Evolutionary conservation across 2,113 vertebrate species (phyloP), one percentile per base, ranked within the genome.

Genomic region (Eubucco bourcierii): DNA sequence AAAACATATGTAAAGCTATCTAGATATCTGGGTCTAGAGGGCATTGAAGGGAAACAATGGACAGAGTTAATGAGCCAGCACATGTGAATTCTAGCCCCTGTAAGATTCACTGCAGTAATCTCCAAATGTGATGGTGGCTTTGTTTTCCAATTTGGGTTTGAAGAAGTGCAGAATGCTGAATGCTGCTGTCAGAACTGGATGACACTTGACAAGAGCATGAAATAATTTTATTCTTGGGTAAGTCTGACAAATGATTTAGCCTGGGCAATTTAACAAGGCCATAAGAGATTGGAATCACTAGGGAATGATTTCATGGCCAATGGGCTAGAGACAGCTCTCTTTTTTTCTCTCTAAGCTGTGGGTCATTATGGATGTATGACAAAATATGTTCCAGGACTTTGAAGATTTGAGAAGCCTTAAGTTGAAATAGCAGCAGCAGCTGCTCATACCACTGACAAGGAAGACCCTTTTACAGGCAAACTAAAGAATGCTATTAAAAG

Each of bases 181-280:
- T 28, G 20, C 50, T 9, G 2, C 65, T 81, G 63, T 87, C 63
- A 76, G 80, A 86, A 66, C 39, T 68, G 80, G 70, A 72, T 68
- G 59, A 55, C 50, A 56, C 61, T 87, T 88, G 83, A 93, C 73
- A 81, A 65, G 53, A 90, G 66, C 77, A 87, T 90, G 91, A 88
- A 88, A 81, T 82, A 50, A 88, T 90, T 94, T 93, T 90, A 91
- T 92, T 94, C 77, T 80, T 71, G 73, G 28, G 28, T 88, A 86
- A 75, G 65, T 80, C 88, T 90, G 77, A 88, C 56, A 92, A 90
- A 90, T 86, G 0, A 75, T 93, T 95, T 91, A 59, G 55, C 59
- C 80, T 88, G 80, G 58, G 63, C 86, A 94, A 95, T 93, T 95
- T 80, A 95, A 91, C 90, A 94, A 84, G 86, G 77, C 80, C 88